These are phyloP conservation scores for Indri indri DNA, from an alignment of 2,113 vertebrate species.

Conservation along the genomic window DNA sequence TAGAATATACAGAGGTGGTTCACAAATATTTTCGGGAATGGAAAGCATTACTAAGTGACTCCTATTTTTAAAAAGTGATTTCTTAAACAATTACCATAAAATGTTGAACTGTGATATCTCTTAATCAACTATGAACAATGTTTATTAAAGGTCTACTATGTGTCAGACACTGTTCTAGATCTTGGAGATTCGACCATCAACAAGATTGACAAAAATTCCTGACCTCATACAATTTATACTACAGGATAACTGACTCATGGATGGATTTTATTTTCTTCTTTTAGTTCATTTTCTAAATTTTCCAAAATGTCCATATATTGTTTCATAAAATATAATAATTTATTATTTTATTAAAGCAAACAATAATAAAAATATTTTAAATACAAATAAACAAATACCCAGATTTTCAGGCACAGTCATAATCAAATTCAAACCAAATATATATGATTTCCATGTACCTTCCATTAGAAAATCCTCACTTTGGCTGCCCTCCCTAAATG, in stretches of 20 bases:
- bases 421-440: not conserved
- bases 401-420: not conserved
- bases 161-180: not conserved
- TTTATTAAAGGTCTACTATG: not conserved
- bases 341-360: not conserved
- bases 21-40: not conserved
- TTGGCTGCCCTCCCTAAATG: not conserved
- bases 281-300: not conserved
- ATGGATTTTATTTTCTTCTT: not conserved
- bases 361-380: conserved; percentile 19
- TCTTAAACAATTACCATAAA: not conserved
- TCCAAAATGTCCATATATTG: not conserved
- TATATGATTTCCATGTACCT: not conserved
- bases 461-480: not conserved
- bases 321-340: not conserved
- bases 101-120: not conserved
- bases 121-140: not conserved
- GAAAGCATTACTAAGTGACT: not conserved
- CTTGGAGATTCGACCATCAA: not conserved
- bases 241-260: not conserved
- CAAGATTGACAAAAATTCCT: not conserved
- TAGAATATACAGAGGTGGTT: not conserved
- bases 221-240: not conserved
- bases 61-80: not conserved
- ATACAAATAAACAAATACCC: not conserved